Base-by-base conservation (phyloP, 2,797 vertebrate genomes). In the Apogon talboti region DNA sequence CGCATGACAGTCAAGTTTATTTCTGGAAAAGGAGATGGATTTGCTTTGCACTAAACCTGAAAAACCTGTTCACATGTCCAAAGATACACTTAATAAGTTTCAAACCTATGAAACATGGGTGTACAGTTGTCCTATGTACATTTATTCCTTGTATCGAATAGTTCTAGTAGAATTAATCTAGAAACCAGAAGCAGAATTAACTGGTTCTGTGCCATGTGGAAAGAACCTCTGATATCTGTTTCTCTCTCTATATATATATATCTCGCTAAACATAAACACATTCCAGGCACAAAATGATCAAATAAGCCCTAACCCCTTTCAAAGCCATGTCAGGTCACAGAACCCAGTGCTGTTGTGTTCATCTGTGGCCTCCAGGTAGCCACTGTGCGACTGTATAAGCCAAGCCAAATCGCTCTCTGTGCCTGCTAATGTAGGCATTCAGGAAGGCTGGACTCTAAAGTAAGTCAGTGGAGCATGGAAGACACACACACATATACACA, bases 391-490 rank as follows among this genome's bases (percentile, higher is more conserved):
- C 67, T 69, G 48, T 71, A 69, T 67, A 64, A 75, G 75, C 54
- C 52, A 50, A 37, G 63, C 55, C 59, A 64, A 73, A 67, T 79
- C 46, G 14, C 73, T 65, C 80, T 58, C 30, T 46, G 55, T 44
- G 70, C 40, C 58, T 49, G 59, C 46, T 79, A 86, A 86, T 82
- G 78, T 67, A 73, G 77, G 83, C 71, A 75, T 71, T 73, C 67
- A 75, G 63, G 64, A 79, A 76, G 72, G 76, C 65, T 38, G 61
- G 65, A 60, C 75, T 84, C 80, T 82, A 83, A 92, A 92, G 77
- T 91, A 83, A 93, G 92, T 89, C 91, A 92, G 85, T 90, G 88
- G 87, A 92, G 85, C 90, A 90, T 83, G 37, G 73, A 86, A 16
- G 38, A 69, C 40, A 76, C 70, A 55, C 53, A 74, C 51, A 76